A percentile compares a stretch with the other conserved stretches of the same genome.
Conservation (phyloP, 2,113 vertebrate species). For the Orthochromis malagaraziensis region DNA sequence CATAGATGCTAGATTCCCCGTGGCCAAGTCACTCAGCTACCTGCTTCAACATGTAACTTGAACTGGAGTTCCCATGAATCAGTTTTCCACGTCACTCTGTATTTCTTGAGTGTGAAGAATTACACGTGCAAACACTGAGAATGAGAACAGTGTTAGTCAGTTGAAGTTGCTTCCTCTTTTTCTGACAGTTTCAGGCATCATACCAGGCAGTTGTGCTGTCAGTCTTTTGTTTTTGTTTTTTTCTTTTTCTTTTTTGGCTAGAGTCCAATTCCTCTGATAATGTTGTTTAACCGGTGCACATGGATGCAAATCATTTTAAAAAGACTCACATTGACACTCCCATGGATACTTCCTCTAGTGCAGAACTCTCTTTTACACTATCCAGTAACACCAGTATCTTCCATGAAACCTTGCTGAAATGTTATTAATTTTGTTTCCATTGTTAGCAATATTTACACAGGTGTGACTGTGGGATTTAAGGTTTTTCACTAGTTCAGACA, state of each 20-base stretch:
- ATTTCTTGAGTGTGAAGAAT: background rate
- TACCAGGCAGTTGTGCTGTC: background rate
- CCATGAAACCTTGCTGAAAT: background rate
- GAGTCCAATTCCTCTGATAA: background rate
- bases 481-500: background rate
- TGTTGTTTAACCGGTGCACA: background rate
- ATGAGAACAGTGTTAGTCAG: background rate
- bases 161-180: background rate
- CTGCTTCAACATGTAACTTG: conserved; percentile 24
- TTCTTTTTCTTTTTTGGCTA: background rate
- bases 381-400: background rate
- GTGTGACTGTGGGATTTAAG: background rate
- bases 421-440: background rate
- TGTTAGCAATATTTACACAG: background rate
- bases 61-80: background rate
- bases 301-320: background rate
- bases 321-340: background rate
- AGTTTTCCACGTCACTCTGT: background rate
- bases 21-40: background rate
- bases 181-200: background rate
- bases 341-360: background rate
- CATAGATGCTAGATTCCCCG: background rate
- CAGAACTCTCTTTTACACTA: background rate
- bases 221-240: background rate
- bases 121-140: background rate